Evolutionary conservation across 1,140 invertebrate genomes (phyloP), one percentile per base, ranked within the genome.

Genomic region (Magallana gigas): DNA sequence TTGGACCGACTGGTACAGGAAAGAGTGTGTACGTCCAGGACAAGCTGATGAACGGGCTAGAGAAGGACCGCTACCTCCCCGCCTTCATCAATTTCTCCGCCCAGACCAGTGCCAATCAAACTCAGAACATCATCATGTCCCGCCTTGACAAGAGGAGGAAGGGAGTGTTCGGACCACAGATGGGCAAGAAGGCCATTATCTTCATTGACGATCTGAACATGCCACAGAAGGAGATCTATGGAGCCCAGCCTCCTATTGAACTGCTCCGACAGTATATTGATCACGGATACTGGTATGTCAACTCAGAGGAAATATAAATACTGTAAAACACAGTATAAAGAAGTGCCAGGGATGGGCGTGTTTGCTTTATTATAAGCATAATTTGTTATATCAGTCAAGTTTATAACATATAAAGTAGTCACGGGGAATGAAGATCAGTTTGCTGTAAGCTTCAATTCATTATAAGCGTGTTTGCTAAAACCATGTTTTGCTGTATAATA

Each of bases 41-140:
- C 18, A 95, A 94, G 89, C 82, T 95, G 90, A 94, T 95, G 94
- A 93, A 95, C 89, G 92, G 92, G 48, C 89, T 95, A 14, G 88
- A 92, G 8, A 94, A 94, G 82, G 94, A 95, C 23, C 92, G 92
- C 82, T 95, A 92, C 85, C 87, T 94, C 8, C 94, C 94, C 14
- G 91, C 92, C 9, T 94, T 95, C 90, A 91, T 95, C 76, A 95
- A 95, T 88, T 95, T 95, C 89, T 95, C 94, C 48, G 95, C 94
- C 36, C 95, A 95, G 89, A 95, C 94, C 56, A 94, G 93, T 87
- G 94, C 95, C 64, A 95, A 95, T 89, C 94, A 95, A 90, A 94
- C 94, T 64, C 95, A 97, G 97, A 97, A 98, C 76, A 93, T 95
- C 60, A 94, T 95, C 86, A 94, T 95, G 94, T 94, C 94, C 11